Evolutionary conservation across 2,797 vertebrate species (phyloP).

Genomic region (Megalops cyprinoides): DNA sequence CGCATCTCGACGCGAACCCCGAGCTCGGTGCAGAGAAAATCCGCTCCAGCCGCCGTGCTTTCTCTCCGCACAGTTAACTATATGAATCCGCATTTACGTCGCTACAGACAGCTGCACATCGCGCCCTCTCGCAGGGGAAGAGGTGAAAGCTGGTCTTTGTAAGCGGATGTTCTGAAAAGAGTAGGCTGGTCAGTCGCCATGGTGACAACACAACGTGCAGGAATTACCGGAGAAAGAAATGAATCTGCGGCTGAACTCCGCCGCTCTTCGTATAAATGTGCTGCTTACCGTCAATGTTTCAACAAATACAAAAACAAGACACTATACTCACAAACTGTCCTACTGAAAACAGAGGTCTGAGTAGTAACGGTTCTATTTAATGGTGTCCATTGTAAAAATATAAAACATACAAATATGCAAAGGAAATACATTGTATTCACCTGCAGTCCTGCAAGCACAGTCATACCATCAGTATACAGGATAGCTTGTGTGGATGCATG

Average conservation of each 20-base stretch:
- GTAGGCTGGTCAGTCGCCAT: constrained; percentile 59
- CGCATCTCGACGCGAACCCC: neutral
- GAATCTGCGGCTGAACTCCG: neutral
- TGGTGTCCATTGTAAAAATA: neutral
- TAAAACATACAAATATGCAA: neutral
- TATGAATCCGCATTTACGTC: too few species aligned
- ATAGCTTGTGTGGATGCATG: neutral
- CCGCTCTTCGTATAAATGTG: neutral
- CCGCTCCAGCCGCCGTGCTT: too few species aligned
- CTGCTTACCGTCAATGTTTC: too few species aligned
- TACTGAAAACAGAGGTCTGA: neutral
- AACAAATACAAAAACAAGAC: neutral
- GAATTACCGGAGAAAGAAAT: constrained; percentile 48
- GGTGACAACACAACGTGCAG: constrained; percentile 67
- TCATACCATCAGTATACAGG: neutral
- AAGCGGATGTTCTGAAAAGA: constrained; percentile 49
- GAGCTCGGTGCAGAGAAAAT: too few species aligned
- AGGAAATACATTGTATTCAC: neutral
- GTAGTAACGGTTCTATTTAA: neutral
- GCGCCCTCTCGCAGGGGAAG: constrained; percentile 42
- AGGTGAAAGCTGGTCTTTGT: constrained; percentile 51
- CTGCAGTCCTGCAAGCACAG: too few species aligned
- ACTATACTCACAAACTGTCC: neutral
- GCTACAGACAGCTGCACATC: too few species aligned
- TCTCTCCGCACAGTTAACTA: too few species aligned